Conservation (phyloP, 2,888 invertebrate genomes). For the Hymenopus coronatus region DNA sequence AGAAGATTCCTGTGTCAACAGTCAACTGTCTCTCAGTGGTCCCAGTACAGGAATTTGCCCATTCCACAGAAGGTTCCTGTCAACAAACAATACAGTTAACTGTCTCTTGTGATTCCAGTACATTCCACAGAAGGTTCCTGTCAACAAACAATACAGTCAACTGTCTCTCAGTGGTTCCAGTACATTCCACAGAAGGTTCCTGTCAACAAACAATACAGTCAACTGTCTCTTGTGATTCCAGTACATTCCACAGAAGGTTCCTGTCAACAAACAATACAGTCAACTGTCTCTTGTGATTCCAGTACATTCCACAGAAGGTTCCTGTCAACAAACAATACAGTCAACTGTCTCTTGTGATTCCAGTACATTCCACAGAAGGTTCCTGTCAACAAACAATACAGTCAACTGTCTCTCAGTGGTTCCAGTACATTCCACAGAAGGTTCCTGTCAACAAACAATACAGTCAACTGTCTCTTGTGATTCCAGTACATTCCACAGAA, state of each 20-base stretch:
- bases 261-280: too few species aligned
- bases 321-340: background rate
- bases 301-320: too few species aligned
- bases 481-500: constrained; percentile 53
- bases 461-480: too few species aligned
- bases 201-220: too few species aligned
- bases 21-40: too few species aligned
- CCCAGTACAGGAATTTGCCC: constrained; percentile 89
- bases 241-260: constrained; percentile 58
- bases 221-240: constrained; percentile 41
- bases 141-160: too few species aligned
- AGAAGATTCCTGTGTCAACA: too few species aligned
- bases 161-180: too few species aligned
- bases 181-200: too few species aligned
- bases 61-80: constrained; percentile 51
- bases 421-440: constrained; percentile 53
- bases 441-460: constrained; percentile 12
- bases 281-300: constrained; percentile 41
- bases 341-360: constrained; percentile 41
- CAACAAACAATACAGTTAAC: too few species aligned
- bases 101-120: too few species aligned
- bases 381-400: background rate
- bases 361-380: background rate
- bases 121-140: constrained; percentile 54
- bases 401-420: too few species aligned